These are phyloP conservation scores for Linnaemya vulpina DNA, from an alignment of 2,888 invertebrate species.

Conservation along the genomic window DNA sequence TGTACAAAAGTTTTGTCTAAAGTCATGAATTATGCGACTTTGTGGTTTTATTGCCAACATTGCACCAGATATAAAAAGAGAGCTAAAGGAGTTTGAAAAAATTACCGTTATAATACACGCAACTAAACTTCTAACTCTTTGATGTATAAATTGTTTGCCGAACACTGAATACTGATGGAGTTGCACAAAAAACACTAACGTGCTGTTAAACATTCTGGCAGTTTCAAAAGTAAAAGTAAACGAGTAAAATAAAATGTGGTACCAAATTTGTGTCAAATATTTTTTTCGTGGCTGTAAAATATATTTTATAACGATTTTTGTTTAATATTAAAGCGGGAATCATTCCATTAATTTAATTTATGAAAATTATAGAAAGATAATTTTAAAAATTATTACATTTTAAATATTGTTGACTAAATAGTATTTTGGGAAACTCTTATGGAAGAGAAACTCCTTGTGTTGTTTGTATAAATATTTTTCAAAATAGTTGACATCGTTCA, in stretches of 20 bases:
- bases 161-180: neutral
- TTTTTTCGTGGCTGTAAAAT: neutral
- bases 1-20: slow-evolving; percentile 68
- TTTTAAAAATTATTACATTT: neutral
- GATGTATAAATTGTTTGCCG: slow-evolving; percentile 45
- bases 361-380: neutral
- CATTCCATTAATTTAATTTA: neutral
- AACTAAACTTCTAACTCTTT: slow-evolving; percentile 48
- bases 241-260: neutral
- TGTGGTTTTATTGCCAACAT: slow-evolving; percentile 71
- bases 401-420: neutral
- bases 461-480: slow-evolving; percentile 1
- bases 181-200: slow-evolving; percentile 5
- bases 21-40: slow-evolving; percentile 71
- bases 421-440: neutral
- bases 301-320: neutral
- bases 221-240: slow-evolving; percentile 43
- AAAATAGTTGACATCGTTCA: slow-evolving; percentile 26
- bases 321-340: neutral
- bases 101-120: slow-evolving; percentile 52
- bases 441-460: too few species aligned
- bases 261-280: slow-evolving; percentile 29
- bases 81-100: slow-evolving; percentile 1
- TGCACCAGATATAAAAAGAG: slow-evolving; percentile 19
- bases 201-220: slow-evolving; percentile 26